Percentiles rank a stretch among this genome's conserved stretches.
Conservation (phyloP, 2,888 invertebrate genomes). For the Aspidiotus rigidus region DNA sequence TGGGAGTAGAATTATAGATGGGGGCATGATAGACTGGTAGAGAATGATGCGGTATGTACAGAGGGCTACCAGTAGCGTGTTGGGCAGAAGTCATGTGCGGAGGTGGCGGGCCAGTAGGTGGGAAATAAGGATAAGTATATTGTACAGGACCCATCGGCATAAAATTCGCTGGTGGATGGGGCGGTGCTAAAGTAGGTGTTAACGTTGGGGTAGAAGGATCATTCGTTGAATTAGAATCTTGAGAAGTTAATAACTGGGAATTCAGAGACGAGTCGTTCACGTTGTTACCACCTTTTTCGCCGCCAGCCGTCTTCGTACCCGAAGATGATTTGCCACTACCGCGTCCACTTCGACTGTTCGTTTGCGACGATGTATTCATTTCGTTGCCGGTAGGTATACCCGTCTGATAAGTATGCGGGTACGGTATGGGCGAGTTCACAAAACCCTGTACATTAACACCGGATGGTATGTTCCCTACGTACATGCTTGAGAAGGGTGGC, state of each 20-base stretch:
- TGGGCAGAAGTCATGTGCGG: constrained; percentile 25
- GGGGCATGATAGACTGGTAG: constrained; percentile 21
- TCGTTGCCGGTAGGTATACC: constrained; percentile 6
- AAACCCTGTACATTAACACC: constrained; percentile 14
- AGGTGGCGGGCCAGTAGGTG: constrained; percentile 14
- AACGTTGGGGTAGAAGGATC: constrained; percentile 11
- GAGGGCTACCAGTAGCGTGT: constrained; percentile 32
- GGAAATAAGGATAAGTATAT: constrained; percentile 28
- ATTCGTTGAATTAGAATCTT: constrained; percentile 5
- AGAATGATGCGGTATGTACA: constrained; percentile 28
- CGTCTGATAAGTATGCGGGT: constrained; percentile 14
- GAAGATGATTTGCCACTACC: background rate
- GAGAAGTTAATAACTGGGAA: background rate
- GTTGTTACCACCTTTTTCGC: background rate
- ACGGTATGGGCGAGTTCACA: constrained; percentile 24
- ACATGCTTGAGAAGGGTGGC: constrained; percentile 21
- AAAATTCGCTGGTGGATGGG: constrained; percentile 19
- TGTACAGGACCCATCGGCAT: constrained; percentile 22
- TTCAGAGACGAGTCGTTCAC: background rate
- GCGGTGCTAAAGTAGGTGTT: constrained; percentile 11
- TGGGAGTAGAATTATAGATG: constrained; percentile 21
- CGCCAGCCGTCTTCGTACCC: constrained; percentile 3
- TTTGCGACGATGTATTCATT: background rate
- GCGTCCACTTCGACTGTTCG: constrained; percentile 2
- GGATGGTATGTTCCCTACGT: constrained; percentile 23